phyloP scores from a whole-genome alignment of 2,113 vertebrate species.

The Prunella fulvescens region DNA sequence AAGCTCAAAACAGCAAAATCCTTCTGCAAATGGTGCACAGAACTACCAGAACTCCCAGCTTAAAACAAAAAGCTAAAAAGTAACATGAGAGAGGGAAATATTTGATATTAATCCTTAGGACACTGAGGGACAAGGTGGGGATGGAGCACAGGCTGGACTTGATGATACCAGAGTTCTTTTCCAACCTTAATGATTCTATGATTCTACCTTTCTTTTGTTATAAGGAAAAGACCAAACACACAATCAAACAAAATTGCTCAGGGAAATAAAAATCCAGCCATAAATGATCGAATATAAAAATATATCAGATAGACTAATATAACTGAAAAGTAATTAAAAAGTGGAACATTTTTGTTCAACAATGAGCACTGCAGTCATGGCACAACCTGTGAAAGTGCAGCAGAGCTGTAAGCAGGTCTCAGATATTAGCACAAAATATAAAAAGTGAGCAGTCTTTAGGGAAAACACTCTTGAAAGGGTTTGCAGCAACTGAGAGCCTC shows the following conservation, averaged over 20 bases:
- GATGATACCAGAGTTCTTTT: neutral
- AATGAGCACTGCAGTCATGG: neutral
- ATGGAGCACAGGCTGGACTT: accelerated
- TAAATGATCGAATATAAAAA: neutral
- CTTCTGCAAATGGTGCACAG: neutral
- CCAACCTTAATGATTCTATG: neutral
- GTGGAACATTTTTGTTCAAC: neutral
- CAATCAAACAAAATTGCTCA: neutral
- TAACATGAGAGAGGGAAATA: neutral
- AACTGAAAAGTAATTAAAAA: neutral
- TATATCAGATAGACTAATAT: neutral
- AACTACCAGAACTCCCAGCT: neutral
- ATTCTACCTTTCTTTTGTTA: neutral
- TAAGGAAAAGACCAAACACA: neutral
- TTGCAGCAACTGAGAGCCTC: neutral
- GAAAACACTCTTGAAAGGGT: neutral
- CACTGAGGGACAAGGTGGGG: too few species aligned
- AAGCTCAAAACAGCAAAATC: neutral
- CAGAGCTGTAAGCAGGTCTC: neutral
- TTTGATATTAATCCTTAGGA: neutral
- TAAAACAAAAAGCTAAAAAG: neutral
- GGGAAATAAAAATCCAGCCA: neutral
- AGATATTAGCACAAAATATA: neutral
- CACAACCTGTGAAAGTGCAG: neutral
- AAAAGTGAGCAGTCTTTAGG: neutral